Base-by-base conservation (phyloP, 2,888 invertebrate genomes). In the Lochmaea crataegi region DNA sequence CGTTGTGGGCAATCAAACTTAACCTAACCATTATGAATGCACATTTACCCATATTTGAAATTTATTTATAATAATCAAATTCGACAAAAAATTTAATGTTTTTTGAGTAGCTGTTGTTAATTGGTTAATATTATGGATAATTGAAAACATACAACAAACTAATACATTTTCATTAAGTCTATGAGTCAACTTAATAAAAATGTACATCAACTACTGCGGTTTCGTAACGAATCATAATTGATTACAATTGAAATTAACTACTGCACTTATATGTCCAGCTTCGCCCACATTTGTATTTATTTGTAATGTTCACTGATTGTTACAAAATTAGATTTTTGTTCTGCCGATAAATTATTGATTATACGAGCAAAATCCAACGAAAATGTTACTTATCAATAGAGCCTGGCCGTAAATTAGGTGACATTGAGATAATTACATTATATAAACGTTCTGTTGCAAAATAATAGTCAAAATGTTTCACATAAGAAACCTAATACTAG, bases 221-320 rank as follows among this genome's bases (percentile, higher is more conserved):
- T 48, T 14, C 4, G n/a, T 48, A n/a, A 48, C n/a, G 14, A 48
- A 48, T 48, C 6, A 6, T 48, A 48, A 48, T 45, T 45, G 42
- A 6, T 2, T 45, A 45, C 12, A 12, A 45, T 48, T 48, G 48
- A n/a, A n/a, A 48, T 48, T n/a, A 48, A 48, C n/a, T 48, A n/a
- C 14, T 48, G 48, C 48, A 48, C 2, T 48, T 48, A 7, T 5
- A n/a, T 53, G 53, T 6, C 10, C 53, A 10, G 53, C 16, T 53
- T 53, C 16, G 10, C 53, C 53, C 53, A 53, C 53, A 51, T 45
- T 45, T 51, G 2, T 51, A 51, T n/a, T 51, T 51, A 51, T 51
- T 51, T 51, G 51, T 51, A 14, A 7, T n/a, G n/a, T 32, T 32
- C 32, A 32, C 51, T n/a, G n/a, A n/a, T 51, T 51, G 51, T 51